Evolutionary conservation across 2,113 vertebrate genomes (phyloP).

Genomic region (Hyperopisus bebe): DNA sequence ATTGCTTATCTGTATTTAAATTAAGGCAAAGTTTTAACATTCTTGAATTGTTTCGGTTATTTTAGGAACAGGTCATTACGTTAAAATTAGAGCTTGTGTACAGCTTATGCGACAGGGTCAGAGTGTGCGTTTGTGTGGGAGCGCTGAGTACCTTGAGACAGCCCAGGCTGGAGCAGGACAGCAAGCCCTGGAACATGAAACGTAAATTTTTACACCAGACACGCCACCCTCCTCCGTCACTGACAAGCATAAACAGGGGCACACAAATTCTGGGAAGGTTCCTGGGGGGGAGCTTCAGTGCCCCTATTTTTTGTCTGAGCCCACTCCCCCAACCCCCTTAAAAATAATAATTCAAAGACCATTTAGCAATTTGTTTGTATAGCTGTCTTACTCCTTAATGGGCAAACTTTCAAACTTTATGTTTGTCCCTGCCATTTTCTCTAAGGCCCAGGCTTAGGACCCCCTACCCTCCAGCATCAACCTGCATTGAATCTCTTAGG

Average conservation of each 20-base stretch:
- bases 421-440: neutral
- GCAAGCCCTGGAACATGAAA: slow-evolving; percentile 42
- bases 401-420: neutral
- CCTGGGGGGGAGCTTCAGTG: neutral
- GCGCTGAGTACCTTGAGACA: slow-evolving; percentile 30
- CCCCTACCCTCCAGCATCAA: neutral
- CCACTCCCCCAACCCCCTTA: neutral
- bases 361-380: neutral
- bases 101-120: neutral
- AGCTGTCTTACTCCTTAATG: neutral
- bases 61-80: neutral
- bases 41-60: neutral
- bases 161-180: slow-evolving; percentile 14
- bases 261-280: neutral
- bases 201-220: neutral
- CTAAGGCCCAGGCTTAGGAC: neutral
- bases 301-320: neutral
- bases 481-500: neutral
- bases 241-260: neutral
- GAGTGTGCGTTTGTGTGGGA: neutral
- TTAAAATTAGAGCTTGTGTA: neutral
- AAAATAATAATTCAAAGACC: neutral
- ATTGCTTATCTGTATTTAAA: neutral
- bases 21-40: neutral
- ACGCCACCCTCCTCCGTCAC: neutral